Conservation (phyloP, 2,113 vertebrate species). For the Monopterus albus region DNA sequence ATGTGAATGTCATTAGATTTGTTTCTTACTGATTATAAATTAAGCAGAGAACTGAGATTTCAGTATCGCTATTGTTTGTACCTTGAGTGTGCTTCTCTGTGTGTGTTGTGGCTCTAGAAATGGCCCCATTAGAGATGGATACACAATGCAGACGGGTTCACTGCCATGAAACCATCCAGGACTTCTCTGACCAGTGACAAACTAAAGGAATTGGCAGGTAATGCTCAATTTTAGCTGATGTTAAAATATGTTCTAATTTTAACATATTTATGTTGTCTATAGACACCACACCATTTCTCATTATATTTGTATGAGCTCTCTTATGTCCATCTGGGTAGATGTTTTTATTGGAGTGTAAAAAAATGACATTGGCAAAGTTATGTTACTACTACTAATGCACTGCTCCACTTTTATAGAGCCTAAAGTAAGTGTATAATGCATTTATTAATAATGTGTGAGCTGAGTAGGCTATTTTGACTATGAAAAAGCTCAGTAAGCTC, state of each 20-base stretch:
- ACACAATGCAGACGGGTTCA: slow-evolving; percentile 19
- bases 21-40: slow-evolving; percentile 41
- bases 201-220: slow-evolving; percentile 54
- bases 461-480: background rate
- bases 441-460: background rate
- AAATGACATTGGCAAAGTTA: background rate
- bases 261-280: too few species aligned
- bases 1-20: slow-evolving; percentile 58
- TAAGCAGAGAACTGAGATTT: slow-evolving; percentile 28
- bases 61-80: slow-evolving; percentile 43
- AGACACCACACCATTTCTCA: too few species aligned
- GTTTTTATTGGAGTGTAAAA: background rate
- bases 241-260: too few species aligned
- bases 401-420: background rate
- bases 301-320: too few species aligned
- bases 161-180: slow-evolving; percentile 42
- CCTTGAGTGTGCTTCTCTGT: slow-evolving; percentile 11
- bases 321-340: too few species aligned
- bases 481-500: slow-evolving; percentile 6
- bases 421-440: too few species aligned
- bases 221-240: slow-evolving; percentile 4
- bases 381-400: background rate
- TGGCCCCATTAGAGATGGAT: slow-evolving; percentile 48
- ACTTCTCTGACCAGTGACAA: slow-evolving; percentile 22
- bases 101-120: slow-evolving; percentile 44